A percentile compares a stretch with the other conserved stretches of the same genome.
phyloP scores from a whole-genome alignment of 2,113 vertebrate species.

The Brachyhypopomus gauderio region DNA sequence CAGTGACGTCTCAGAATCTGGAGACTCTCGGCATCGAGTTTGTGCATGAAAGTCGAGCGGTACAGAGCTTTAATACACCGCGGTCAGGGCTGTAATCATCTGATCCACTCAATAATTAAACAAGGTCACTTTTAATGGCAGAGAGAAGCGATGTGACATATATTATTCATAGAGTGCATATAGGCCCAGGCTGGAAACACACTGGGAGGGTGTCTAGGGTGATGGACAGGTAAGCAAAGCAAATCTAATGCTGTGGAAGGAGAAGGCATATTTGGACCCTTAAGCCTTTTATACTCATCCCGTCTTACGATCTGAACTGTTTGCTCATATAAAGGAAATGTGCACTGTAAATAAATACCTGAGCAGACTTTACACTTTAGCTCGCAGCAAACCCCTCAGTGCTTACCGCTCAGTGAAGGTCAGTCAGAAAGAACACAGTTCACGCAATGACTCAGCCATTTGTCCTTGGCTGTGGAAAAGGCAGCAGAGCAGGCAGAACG shows the following conservation, averaged over 20 bases:
- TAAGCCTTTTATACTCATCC: not conserved
- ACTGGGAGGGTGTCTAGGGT: not conserved
- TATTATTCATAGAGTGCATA: conserved; percentile 46
- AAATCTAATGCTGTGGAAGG: not conserved
- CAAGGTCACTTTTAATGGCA: conserved; percentile 55
- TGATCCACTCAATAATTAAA: conserved; percentile 54
- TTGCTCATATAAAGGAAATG: conserved; percentile 18
- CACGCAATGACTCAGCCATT: conserved; percentile 15
- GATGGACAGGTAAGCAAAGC: not conserved
- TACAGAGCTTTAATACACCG: conserved; percentile 34
- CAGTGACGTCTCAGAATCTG: conserved; percentile 26
- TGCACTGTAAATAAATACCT: not conserved
- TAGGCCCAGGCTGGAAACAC: not conserved
- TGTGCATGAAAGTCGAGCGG: conserved; percentile 33
- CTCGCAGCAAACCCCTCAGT: not conserved
- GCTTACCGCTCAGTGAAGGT: not conserved
- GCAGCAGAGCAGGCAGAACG: not conserved
- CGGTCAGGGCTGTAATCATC: conserved; percentile 48
- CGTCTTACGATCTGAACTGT: not conserved
- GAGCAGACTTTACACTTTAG: not conserved
- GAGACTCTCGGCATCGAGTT: not conserved
- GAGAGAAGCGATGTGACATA: conserved; percentile 3
- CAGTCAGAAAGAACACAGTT: not conserved
- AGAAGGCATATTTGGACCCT: not conserved
- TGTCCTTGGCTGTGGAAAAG: not conserved